Conservation (phyloP, 2,113 vertebrate species). For the Heterochromis multidens region DNA sequence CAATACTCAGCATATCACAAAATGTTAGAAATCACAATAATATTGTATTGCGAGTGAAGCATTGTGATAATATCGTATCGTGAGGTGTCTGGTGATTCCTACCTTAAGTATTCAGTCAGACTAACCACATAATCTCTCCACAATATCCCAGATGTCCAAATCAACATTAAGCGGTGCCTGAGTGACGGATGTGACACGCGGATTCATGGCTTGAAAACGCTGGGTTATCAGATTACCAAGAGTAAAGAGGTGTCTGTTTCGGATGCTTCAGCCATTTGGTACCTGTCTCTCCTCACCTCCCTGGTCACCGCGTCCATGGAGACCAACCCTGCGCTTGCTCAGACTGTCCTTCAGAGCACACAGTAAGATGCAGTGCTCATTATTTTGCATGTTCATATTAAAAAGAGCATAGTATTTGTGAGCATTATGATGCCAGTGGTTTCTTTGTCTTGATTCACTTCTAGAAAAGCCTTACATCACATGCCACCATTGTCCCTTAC, state of each 20-base stretch:
- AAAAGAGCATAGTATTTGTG: not conserved
- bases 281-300: conserved; percentile 94
- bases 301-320: conserved; percentile 97
- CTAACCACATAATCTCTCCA: conserved; percentile 15
- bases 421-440: not conserved
- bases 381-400: not conserved
- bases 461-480: conserved; percentile 92
- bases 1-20: too few species aligned
- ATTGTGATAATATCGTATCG: too few species aligned
- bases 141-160: conserved; percentile 86
- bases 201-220: conserved; percentile 90
- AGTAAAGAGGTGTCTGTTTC: conserved; percentile 90
- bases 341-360: conserved; percentile 91
- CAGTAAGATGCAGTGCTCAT: conserved; percentile 79
- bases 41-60: too few species aligned
- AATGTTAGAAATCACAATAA: too few species aligned
- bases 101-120: too few species aligned
- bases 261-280: conserved; percentile 97
- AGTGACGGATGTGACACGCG: conserved; percentile 96
- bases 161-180: conserved; percentile 96
- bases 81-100: too few species aligned
- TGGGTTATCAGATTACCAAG: conserved; percentile 91
- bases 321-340: conserved; percentile 89
- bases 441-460: not conserved
- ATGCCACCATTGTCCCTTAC: conserved; percentile 95